phyloP scores from a whole-genome alignment of 2,888 invertebrate species.

The Leptarthrus brevirostris region DNA sequence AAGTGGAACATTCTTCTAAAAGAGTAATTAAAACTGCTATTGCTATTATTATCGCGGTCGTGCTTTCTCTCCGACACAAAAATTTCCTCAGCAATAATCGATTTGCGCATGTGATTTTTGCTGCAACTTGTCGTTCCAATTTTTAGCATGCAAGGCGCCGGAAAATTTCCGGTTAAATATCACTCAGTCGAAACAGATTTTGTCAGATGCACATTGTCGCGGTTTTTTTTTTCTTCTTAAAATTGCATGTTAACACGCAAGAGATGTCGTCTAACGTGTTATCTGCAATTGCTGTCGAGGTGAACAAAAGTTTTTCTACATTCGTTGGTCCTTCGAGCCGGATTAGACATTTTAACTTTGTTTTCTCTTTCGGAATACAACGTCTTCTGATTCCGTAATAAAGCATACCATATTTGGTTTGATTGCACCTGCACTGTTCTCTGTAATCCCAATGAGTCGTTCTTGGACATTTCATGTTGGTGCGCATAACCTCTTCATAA shows the following conservation, averaged over 20 bases:
- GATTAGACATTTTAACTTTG: too few relatives aligned
- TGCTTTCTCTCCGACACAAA: slow-evolving; percentile 24
- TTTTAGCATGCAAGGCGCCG: slow-evolving; percentile 30
- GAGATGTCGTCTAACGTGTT: too few relatives aligned
- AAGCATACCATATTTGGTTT: too few relatives aligned
- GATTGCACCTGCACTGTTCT: too few relatives aligned
- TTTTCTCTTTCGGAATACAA: too few relatives aligned
- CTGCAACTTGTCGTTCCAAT: slow-evolving; percentile 11
- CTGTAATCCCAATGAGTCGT: too few relatives aligned
- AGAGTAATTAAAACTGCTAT: slow-evolving; percentile 30
- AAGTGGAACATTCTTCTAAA: slow-evolving; percentile 22
- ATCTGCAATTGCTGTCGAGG: too few relatives aligned
- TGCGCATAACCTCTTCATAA: too few relatives aligned
- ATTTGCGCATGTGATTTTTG: slow-evolving; percentile 33
- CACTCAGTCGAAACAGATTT: slow-evolving; percentile 27
- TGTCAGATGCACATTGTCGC: slow-evolving; percentile 4
- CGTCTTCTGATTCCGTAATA: too few relatives aligned
- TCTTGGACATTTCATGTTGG: too few relatives aligned
- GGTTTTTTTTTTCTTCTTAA: background rate
- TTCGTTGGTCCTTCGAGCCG: too few relatives aligned
- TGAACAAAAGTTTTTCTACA: too few relatives aligned
- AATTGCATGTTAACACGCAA: background rate
- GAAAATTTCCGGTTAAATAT: slow-evolving; percentile 29
- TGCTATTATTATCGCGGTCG: slow-evolving; percentile 24
- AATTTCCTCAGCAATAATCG: slow-evolving; percentile 29